Evolutionary conservation across 2,888 invertebrate genomes (phyloP), one percentile per base, ranked within the genome.

Genomic region (Tiliacea citrago): DNA sequence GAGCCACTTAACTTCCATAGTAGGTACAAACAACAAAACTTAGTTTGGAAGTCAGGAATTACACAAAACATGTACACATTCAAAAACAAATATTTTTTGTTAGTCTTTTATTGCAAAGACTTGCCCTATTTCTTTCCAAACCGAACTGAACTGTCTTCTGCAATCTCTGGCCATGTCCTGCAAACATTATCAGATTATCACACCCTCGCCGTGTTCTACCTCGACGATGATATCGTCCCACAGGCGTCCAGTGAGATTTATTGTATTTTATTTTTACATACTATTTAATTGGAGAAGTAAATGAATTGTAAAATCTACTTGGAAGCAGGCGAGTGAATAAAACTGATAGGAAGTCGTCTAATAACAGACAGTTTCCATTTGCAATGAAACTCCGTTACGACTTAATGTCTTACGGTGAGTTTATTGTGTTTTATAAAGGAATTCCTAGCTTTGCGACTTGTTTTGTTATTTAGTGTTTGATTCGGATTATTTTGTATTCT

Each of bases 321-420:
- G 18, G 13, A 62, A 24, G 16, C 21, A 29, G n/a, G 13, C 24
- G 10, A 72, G 72, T 61, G 39, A 53, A 62, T 79, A 57, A 45
- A 79, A 51, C 66, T 67, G 61, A 24, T 55, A 47, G 13, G 13
- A 39, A 55, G 55, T 67, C 51, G 51, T 62, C 21, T 29, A 24
- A 35, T 60, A 51, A 65, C 35, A 57, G 49, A 21, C 49, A 80
- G 65, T 75, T 81, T 75, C 53, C 69, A 81, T 79, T 81, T 81
- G 79, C 79, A 68, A 65, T 75, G 63, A 81, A 81, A 75, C 49
- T 75, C 55, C 24, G 58, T 75, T 68, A 63, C 63, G 47, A 58
- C n/a, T 42, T 57, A 68, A 80, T 58, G 51, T 49, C 24, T 18
- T 24, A 35, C 42, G 35, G 42, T 18, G 58, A 63, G 57, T 80